Conservation (phyloP, 2,113 vertebrate species). For the Martes martes region DNA sequence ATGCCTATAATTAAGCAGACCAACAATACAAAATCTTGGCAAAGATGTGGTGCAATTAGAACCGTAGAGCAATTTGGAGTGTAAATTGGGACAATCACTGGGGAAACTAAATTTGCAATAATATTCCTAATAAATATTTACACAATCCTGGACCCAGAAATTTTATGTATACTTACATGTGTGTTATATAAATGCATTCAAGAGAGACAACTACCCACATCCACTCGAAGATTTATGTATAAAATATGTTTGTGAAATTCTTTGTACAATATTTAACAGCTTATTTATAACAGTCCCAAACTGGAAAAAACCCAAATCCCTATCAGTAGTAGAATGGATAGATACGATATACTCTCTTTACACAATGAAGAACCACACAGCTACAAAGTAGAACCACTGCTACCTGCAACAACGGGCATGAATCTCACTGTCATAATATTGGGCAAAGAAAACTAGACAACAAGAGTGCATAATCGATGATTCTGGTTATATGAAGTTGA, state of each 20-base stretch:
- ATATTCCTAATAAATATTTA: neutral
- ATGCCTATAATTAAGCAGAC: slow-evolving; percentile 2
- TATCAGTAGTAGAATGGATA: neutral
- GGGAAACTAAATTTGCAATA: neutral
- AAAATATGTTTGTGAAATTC: neutral
- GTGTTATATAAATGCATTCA: neutral
- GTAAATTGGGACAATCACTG: neutral
- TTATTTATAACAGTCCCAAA: neutral
- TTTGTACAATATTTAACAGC: neutral
- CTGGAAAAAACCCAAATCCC: neutral
- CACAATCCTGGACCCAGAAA: neutral
- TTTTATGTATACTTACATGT: neutral
- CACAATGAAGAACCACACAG: neutral
- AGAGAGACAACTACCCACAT: neutral
- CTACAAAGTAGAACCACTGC: neutral
- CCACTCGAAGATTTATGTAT: neutral
- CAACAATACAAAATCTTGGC: neutral
- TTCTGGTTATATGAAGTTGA: neutral
- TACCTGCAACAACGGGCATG: neutral
- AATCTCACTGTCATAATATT: neutral
- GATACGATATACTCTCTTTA: neutral
- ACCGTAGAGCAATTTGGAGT: neutral
- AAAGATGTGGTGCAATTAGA: neutral
- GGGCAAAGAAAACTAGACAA: neutral
- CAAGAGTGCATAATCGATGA: neutral